Percentiles rank a stretch among this genome's conserved stretches.
These are phyloP conservation scores for Daubentonia madagascariensis DNA, from an alignment of 2,113 vertebrate genomes.

Conservation along the genomic window DNA sequence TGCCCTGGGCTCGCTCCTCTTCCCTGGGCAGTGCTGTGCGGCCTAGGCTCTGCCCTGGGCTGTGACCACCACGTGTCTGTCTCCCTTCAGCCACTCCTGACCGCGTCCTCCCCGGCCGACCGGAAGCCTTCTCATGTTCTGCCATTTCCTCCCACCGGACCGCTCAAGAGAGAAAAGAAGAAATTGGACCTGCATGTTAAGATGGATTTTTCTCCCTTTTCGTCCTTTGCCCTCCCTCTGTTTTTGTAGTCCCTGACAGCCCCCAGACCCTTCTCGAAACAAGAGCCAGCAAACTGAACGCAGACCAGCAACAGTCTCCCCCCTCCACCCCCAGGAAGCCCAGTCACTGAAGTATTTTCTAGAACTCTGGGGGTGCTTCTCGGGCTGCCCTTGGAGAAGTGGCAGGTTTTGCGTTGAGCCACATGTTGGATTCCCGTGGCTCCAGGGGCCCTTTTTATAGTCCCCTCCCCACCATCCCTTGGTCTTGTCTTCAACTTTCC, in stretches of 20 bases:
- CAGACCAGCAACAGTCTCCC: constrained; percentile 58
- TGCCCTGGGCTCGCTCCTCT: background rate
- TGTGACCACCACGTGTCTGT: background rate
- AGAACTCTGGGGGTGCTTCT: background rate
- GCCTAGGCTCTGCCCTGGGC: background rate
- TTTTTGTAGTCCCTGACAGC: background rate
- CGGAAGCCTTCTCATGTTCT: constrained; percentile 61
- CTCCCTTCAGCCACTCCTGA: constrained; percentile 53
- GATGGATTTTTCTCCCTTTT: constrained; percentile 16
- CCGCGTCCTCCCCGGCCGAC: constrained; percentile 21
- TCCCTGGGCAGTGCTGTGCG: background rate
- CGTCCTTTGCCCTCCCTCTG: background rate
- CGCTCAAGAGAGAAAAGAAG: constrained; percentile 39
- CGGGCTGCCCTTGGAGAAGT: background rate
- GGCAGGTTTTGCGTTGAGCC: background rate
- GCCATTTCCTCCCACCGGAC: constrained; percentile 67
- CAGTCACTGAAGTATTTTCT: background rate
- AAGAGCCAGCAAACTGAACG: constrained; percentile 65
- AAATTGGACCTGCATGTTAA: constrained; percentile 75
- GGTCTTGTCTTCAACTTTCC: background rate
- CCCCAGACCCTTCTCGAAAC: constrained; percentile 18
- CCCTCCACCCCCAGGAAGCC: background rate
- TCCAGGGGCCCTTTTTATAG: background rate
- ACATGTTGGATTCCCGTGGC: background rate
- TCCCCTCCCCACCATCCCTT: background rate